These are phyloP conservation scores for Nephrotoma flavescens DNA, from an alignment of 2,888 invertebrate genomes.

Conservation along the genomic window DNA sequence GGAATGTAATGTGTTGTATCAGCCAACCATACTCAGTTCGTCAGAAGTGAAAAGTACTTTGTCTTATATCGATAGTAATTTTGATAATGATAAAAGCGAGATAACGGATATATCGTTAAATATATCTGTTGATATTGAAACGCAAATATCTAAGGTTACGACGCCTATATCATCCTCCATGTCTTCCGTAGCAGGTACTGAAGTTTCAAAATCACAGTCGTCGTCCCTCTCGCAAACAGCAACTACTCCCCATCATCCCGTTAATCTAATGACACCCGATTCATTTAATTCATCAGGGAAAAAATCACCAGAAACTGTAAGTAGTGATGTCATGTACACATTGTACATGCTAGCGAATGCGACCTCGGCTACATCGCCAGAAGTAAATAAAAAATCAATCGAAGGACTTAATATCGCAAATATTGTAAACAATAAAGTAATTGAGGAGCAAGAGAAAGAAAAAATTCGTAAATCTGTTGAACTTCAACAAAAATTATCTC, in stretches of 20 bases:
- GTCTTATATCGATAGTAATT: slow-evolving; percentile 11
- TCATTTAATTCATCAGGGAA: slow-evolving; percentile 53
- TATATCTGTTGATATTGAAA: slow-evolving; percentile 15
- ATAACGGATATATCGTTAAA: not conserved
- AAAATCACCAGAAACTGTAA: slow-evolving; percentile 18
- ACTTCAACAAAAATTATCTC: slow-evolving; percentile 20
- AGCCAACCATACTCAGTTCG: slow-evolving; percentile 29
- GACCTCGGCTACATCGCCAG: slow-evolving; percentile 17
- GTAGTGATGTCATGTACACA: slow-evolving; percentile 28
- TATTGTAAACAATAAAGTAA: slow-evolving; percentile 27
- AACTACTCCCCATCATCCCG: slow-evolving; percentile 18
- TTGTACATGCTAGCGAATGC: slow-evolving; percentile 30
- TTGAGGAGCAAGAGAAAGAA: slow-evolving; percentile 24
- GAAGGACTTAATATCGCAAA: slow-evolving; percentile 25
- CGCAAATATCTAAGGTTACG: slow-evolving; percentile 12
- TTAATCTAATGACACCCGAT: slow-evolving; percentile 77
- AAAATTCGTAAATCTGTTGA: not conserved
- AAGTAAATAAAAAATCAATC: slow-evolving; percentile 14
- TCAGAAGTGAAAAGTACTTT: slow-evolving; percentile 20
- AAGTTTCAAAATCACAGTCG: not conserved
- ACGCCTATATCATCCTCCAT: slow-evolving; percentile 20
- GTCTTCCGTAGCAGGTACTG: slow-evolving; percentile 7
- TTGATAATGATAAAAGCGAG: not conserved
- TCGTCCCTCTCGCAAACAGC: not conserved
- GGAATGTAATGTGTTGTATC: slow-evolving; percentile 59